Evolutionary conservation across 2,888 invertebrate species (phyloP).

Genomic region (Cerastoderma edule): DNA sequence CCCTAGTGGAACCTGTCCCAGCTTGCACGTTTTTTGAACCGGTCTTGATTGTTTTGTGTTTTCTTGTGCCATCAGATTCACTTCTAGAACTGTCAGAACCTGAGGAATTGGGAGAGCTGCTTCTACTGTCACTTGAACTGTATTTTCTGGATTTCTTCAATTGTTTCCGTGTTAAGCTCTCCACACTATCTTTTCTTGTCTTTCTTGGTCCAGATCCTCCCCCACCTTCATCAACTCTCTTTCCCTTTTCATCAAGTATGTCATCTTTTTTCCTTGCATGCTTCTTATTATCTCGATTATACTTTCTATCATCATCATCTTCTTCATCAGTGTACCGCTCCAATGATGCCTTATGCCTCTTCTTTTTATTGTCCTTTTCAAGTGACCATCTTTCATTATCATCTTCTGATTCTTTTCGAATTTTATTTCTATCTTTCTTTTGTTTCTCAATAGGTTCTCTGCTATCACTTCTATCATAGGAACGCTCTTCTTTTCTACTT

Average conservation of each 20-base stretch:
- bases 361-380: too few relatives aligned
- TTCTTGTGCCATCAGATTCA: constrained; percentile 29
- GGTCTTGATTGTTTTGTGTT: constrained; percentile 41
- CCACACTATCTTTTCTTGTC: constrained; percentile 6
- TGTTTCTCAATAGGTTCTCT: not conserved
- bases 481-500: not conserved
- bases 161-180: not conserved
- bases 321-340: constrained; percentile 21
- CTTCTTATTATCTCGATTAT: constrained; percentile 22
- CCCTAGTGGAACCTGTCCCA: constrained; percentile 60
- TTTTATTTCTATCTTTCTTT: constrained; percentile 20
- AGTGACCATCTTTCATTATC: not conserved
- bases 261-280: constrained; percentile 19
- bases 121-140: constrained; percentile 39
- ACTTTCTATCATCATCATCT: not conserved
- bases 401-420: not conserved
- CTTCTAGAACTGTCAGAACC: constrained; percentile 43
- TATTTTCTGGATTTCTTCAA: constrained; percentile 20
- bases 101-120: constrained; percentile 33
- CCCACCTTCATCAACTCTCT: constrained; percentile 29
- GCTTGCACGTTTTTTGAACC: constrained; percentile 64
- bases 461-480: not conserved
- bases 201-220: not conserved
- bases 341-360: constrained; percentile 3
- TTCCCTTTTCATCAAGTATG: constrained; percentile 38